Conservation (phyloP, 2,797 vertebrate species). For the Megalops cyprinoides region DNA sequence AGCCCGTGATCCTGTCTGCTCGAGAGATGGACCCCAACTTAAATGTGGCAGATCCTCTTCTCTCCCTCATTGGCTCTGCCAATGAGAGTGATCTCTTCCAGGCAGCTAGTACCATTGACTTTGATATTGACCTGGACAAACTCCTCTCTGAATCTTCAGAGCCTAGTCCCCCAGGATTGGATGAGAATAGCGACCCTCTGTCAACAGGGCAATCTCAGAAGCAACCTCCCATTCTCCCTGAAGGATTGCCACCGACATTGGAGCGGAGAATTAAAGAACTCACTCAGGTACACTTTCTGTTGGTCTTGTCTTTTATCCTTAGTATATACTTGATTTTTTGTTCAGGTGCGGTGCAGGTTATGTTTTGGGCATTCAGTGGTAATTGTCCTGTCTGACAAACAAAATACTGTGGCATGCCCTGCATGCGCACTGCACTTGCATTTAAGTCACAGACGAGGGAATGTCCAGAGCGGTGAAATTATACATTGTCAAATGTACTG, state of each 20-base stretch:
- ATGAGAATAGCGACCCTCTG: conserved; percentile 66
- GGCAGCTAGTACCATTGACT: conserved; percentile 82
- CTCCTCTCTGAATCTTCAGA: conserved; percentile 77
- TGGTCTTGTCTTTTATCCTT: neutral
- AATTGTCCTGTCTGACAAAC: neutral
- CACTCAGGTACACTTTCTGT: conserved; percentile 69
- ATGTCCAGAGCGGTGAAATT: too few relatives aligned
- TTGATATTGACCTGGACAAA: conserved; percentile 82
- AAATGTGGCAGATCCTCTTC: conserved; percentile 76
- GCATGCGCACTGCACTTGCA: too few relatives aligned
- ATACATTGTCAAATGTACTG: too few relatives aligned
- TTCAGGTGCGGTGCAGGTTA: neutral
- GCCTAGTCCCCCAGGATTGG: conserved; percentile 67
- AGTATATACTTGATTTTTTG: neutral
- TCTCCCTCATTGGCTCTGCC: conserved; percentile 79
- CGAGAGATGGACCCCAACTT: conserved; percentile 60
- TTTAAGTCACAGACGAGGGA: too few relatives aligned
- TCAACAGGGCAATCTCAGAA: conserved; percentile 60
- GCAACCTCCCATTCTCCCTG: conserved; percentile 66
- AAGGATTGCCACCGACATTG: conserved; percentile 72
- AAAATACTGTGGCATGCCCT: neutral
- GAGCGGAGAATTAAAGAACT: conserved; percentile 79
- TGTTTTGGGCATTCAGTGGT: neutral
- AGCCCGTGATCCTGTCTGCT: conserved; percentile 47
- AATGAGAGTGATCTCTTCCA: conserved; percentile 85